Percentiles rank a stretch among this genome's conserved stretches.
Conservation (phyloP, 1,140 invertebrate species). For the Atta colombica region DNA sequence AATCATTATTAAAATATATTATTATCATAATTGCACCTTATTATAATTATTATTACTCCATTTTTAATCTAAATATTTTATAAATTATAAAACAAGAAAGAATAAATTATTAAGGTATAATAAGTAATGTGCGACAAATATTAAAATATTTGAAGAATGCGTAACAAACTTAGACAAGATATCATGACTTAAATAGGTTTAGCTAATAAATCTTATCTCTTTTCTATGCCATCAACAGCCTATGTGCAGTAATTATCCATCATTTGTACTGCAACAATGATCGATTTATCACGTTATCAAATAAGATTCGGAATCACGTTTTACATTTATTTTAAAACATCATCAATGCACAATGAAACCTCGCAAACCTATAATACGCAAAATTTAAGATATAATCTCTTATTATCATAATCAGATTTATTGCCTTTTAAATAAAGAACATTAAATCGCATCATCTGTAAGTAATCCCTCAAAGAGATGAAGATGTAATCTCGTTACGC, state of each 20-base stretch:
- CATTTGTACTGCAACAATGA: constrained; percentile 52
- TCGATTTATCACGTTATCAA: background rate
- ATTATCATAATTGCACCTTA: no score
- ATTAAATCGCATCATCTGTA: background rate
- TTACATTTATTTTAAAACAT: background rate
- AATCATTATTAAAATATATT: no score
- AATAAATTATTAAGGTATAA: background rate
- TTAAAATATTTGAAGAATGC: constrained; percentile 5
- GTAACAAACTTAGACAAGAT: background rate
- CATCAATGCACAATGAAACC: background rate
- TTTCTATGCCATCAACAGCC: background rate
- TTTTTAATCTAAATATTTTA: no score
- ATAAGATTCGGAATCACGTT: background rate
- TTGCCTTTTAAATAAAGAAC: constrained; percentile 16
- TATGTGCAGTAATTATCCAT: constrained; percentile 62
- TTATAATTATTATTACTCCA: no score
- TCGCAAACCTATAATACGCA: constrained; percentile 6
- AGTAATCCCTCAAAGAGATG: constrained; percentile 38
- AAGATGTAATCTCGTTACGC: constrained; percentile 66
- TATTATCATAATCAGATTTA: constrained; percentile 60
- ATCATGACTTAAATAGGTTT: constrained; percentile 26
- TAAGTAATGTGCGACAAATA: background rate
- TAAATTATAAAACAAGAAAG: no score
- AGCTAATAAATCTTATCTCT: constrained; percentile 48
- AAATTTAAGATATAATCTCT: constrained; percentile 16